Evolutionary conservation across 2,888 invertebrate genomes (phyloP).

Genomic region (Drosophila pseudotalamancana): DNA sequence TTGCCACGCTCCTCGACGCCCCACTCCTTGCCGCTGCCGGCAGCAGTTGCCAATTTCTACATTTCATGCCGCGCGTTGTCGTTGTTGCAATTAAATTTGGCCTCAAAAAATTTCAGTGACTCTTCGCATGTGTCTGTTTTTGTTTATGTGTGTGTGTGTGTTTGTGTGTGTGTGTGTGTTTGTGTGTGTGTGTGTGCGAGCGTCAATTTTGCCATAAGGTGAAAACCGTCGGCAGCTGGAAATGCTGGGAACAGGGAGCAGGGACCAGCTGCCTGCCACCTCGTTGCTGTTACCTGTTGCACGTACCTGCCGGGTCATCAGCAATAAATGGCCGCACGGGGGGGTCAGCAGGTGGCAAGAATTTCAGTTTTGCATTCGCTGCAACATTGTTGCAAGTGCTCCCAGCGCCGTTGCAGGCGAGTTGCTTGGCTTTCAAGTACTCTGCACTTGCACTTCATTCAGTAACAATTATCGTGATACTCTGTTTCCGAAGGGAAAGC

Average conservation of each 20-base stretch:
- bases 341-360: conserved; percentile 42
- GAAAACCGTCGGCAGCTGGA: conserved; percentile 50
- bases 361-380: conserved; percentile 17
- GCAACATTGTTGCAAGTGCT: conserved; percentile 42
- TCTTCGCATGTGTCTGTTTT: conserved; percentile 22
- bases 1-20: not conserved
- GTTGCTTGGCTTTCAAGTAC: too few relatives aligned
- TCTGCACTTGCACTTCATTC: too few relatives aligned
- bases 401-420: not conserved
- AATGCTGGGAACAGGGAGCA: conserved; percentile 27
- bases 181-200: conserved; percentile 18
- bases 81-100: conserved; percentile 74
- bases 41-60: conserved; percentile 62
- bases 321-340: conserved; percentile 21
- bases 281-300: conserved; percentile 18
- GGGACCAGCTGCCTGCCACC: conserved; percentile 8
- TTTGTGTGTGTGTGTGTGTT: conserved; percentile 19
- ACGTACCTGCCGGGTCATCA: conserved; percentile 39
- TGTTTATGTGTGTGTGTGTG: too few relatives aligned
- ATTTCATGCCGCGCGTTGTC: conserved; percentile 52
- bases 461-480: too few relatives aligned
- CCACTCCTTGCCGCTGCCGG: conserved; percentile 22
- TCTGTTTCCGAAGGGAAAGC: too few relatives aligned
- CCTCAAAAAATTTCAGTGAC: conserved; percentile 61
- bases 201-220: conserved; percentile 54